Base-by-base conservation (phyloP, 2,888 invertebrate species). In the Papilio demoleus region DNA sequence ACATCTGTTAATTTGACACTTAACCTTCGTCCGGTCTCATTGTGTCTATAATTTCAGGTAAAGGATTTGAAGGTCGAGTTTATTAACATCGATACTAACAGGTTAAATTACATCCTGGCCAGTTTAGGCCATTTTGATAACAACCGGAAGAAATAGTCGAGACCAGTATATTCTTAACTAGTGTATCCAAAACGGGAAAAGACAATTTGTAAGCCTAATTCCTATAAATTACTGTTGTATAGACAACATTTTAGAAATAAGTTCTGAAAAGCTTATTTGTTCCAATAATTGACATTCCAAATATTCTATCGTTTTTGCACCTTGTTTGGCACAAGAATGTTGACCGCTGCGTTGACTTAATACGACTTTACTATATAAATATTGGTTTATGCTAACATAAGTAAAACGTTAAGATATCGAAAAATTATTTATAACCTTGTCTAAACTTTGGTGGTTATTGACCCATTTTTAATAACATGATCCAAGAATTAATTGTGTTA, bases 61-160 rank as follows among this genome's bases (percentile, higher is more conserved):
- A 53, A 53, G 27, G 5, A 53, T 24, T 53, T 53, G 14, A 53
- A 53, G 50, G 50, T 2, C 50, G 50, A 53, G 50, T 27, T 53
- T 53, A 27, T 53, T 53, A 53, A 53, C 50, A 27, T 27, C 22
- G 47, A 47, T 47, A 47, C 47, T 45, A 47, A 24, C 47, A 47
- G n/a, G n/a, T n/a, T n/a, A n/a, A 53, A 53, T 53, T 53, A 53
- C 50, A 53, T 53, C 50, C 50, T 53, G 50, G 6, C 27, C n/a
- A 27, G 27, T 53, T 53, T 24, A 53, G 24, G 27, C 24, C 24
- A 53, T 53, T 27, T 27, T 53, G 27, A 53, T 50, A 50, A 50
- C 27, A 27, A 53, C 50, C 50, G 50, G 50, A 53, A 53, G 50
- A 27, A 53, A 53, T 53, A 53, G 27, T 27, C 50, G n/a, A 53